Evolutionary conservation across 2,888 invertebrate genomes (phyloP).

Genomic region (Trissonchulus latispiculum): DNA sequence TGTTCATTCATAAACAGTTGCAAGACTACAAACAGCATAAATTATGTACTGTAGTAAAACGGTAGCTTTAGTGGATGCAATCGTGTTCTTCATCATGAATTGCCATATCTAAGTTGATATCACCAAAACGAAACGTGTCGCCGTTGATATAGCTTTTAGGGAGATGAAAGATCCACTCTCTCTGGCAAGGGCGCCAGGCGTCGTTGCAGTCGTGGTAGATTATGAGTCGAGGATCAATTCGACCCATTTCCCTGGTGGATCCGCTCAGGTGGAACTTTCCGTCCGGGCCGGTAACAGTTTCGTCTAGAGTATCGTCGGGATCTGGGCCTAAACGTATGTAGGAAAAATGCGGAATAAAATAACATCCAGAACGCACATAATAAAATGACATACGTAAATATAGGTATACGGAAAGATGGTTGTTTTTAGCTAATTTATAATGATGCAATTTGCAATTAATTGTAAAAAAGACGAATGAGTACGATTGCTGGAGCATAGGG

Average conservation of each 20-base stretch:
- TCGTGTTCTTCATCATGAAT: neutral
- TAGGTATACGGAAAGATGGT: too few species aligned
- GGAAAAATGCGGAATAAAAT: too few species aligned
- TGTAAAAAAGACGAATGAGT: too few species aligned
- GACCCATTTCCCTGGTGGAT: neutral
- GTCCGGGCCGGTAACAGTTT: neutral
- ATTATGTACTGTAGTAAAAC: too few species aligned
- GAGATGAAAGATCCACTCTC: neutral
- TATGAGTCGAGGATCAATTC: neutral
- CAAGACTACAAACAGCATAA: too few species aligned
- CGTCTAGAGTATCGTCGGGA: neutral
- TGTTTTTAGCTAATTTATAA: too few species aligned
- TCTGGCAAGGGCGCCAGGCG: constrained; percentile 6
- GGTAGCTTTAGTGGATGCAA: neutral
- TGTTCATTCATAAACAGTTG: too few species aligned
- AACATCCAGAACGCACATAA: too few species aligned
- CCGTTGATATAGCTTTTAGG: neutral
- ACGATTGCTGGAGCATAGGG: too few species aligned
- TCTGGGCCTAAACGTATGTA: neutral
- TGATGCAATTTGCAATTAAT: too few species aligned
- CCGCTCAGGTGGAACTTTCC: neutral
- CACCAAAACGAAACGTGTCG: neutral
- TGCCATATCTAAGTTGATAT: neutral
- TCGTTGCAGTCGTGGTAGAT: constrained; percentile 17
- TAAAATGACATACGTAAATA: too few species aligned